Conservation (phyloP, 2,888 invertebrate genomes). For the Lumbricus terrestris region DNA sequence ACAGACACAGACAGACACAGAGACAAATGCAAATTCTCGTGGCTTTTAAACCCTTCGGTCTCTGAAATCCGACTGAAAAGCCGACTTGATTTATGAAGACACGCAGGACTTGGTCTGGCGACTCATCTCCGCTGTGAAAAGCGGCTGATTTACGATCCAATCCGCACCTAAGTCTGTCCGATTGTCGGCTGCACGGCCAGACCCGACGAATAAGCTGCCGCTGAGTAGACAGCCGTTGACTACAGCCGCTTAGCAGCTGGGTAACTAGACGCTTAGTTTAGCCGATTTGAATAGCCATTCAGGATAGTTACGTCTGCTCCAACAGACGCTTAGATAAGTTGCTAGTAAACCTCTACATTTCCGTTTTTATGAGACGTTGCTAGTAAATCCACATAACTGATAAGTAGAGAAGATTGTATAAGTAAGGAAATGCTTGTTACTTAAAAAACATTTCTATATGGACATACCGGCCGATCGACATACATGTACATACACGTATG, state of each 20-base stretch:
- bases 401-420: too few species aligned
- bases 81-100: background rate
- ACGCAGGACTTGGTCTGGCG: background rate
- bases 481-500: too few species aligned
- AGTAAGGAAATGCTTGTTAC: too few species aligned
- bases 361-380: too few species aligned
- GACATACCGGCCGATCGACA: too few species aligned
- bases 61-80: background rate
- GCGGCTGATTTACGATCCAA: background rate
- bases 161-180: background rate
- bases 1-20: too few species aligned
- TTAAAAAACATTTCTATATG: too few species aligned
- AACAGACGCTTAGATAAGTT: background rate
- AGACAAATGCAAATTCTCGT: background rate
- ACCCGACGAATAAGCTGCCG: background rate
- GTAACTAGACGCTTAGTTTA: background rate
- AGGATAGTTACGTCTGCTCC: background rate
- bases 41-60: background rate
- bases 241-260: background rate
- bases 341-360: background rate
- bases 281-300: background rate
- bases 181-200: background rate
- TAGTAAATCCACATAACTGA: too few species aligned
- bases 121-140: constrained; percentile 3
- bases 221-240: background rate